Evolutionary conservation across 2,113 vertebrate species (phyloP).

Genomic region (Indicator maculatus): DNA sequence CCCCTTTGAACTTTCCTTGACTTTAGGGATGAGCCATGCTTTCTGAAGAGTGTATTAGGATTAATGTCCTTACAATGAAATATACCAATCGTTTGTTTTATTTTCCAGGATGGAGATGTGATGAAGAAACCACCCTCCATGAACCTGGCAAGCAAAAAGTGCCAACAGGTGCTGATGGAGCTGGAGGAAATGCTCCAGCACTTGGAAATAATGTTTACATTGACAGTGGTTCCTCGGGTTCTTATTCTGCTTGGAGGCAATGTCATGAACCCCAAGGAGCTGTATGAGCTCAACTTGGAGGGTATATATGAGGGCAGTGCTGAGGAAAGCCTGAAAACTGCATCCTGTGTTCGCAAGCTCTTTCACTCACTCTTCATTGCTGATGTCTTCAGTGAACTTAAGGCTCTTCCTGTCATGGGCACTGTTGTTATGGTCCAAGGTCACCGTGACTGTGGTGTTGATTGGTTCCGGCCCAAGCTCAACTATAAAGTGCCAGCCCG

Average conservation of each 20-base stretch:
- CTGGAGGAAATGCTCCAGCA: slow-evolving; percentile 87
- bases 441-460: slow-evolving; percentile 88
- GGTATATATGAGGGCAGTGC: slow-evolving; percentile 72
- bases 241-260: slow-evolving; percentile 92
- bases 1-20: not conserved
- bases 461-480: slow-evolving; percentile 93
- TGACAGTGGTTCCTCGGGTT: slow-evolving; percentile 88
- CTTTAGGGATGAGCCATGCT: not conserved
- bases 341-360: slow-evolving; percentile 85
- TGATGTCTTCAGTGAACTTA: slow-evolving; percentile 88
- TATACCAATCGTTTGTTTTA: not conserved
- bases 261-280: slow-evolving; percentile 85
- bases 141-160: slow-evolving; percentile 75
- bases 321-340: slow-evolving; percentile 79
- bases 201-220: slow-evolving; percentile 86
- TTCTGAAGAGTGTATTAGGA: not conserved
- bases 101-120: slow-evolving; percentile 73
- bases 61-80: not conserved
- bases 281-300: slow-evolving; percentile 94
- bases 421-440: slow-evolving; percentile 86
- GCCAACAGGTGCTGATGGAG: slow-evolving; percentile 83
- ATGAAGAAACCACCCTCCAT: slow-evolving; percentile 64
- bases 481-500: slow-evolving; percentile 87
- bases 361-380: slow-evolving; percentile 92
- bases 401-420: slow-evolving; percentile 80